Conservation (phyloP, 2,888 invertebrate genomes). For the Philereme transversata region DNA sequence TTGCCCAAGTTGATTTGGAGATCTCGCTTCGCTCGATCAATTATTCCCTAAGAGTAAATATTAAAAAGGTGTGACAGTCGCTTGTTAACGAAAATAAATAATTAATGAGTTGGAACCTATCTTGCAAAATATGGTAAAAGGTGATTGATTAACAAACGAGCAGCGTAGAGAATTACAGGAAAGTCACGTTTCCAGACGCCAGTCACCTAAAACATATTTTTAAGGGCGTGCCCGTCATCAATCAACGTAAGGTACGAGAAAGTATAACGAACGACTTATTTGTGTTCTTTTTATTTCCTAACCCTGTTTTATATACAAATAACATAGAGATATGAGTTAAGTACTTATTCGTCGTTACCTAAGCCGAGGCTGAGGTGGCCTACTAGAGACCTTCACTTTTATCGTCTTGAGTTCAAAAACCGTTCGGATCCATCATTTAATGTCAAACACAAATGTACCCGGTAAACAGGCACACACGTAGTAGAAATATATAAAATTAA, state of each 20-base stretch:
- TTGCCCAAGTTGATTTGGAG: too few species aligned
- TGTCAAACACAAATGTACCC: too few species aligned
- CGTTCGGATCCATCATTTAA: too few species aligned
- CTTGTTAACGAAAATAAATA: conserved; percentile 19
- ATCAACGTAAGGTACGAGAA: conserved; percentile 18
- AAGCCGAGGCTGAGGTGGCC: too few species aligned
- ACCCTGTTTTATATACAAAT: neutral
- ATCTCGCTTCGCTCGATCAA: too few species aligned
- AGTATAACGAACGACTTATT: neutral
- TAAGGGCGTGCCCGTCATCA: conserved; percentile 24
- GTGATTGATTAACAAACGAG: conserved; percentile 30
- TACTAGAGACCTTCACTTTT: too few species aligned
- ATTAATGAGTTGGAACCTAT: conserved; percentile 24
- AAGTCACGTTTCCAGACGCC: conserved; percentile 31
- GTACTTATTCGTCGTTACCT: too few species aligned
- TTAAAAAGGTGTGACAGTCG: conserved; percentile 17
- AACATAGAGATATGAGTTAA: too few species aligned
- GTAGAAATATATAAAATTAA: too few species aligned
- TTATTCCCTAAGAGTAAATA: conserved; percentile 23
- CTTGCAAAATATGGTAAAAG: conserved; percentile 6
- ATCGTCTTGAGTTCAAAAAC: too few species aligned
- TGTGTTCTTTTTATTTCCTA: neutral
- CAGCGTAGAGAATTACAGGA: conserved; percentile 18
- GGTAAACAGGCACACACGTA: too few species aligned
- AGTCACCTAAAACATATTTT: conserved; percentile 21